These are phyloP conservation scores for Chiloscyllium plagiosum DNA, from an alignment of 2,113 vertebrate species.

Conservation along the genomic window DNA sequence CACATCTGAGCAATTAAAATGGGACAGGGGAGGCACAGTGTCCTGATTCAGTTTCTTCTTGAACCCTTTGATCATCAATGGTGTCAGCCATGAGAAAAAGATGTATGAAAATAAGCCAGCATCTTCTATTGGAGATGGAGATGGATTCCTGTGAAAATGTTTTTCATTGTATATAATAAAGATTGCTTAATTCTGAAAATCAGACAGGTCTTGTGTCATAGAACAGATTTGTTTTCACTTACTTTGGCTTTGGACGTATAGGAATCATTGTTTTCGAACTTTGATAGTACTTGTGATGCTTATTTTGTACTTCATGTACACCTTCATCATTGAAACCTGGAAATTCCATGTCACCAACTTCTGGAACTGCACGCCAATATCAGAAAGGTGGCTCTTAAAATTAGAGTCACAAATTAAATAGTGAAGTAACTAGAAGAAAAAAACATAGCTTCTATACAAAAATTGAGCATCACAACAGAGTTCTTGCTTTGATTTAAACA, in stretches of 20 bases:
- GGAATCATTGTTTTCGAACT: slow-evolving; percentile 59
- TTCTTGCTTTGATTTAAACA: neutral
- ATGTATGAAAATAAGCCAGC: slow-evolving; percentile 64
- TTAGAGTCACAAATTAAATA: neutral
- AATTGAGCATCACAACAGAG: neutral
- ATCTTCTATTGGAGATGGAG: slow-evolving; percentile 59
- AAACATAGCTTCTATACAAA: neutral
- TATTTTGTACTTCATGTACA: slow-evolving; percentile 39
- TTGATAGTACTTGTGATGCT: slow-evolving; percentile 53
- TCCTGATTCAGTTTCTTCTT: slow-evolving; percentile 51
- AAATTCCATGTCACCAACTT: neutral
- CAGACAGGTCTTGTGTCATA: neutral
- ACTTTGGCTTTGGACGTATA: slow-evolving; percentile 46
- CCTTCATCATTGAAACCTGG: slow-evolving; percentile 43
- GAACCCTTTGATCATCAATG: slow-evolving; percentile 59
- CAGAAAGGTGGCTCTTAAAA: neutral
- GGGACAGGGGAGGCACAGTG: slow-evolving; percentile 52
- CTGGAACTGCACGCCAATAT: neutral
- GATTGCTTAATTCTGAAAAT: neutral
- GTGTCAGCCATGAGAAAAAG: slow-evolving; percentile 61
- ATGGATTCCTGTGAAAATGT: slow-evolving; percentile 38
- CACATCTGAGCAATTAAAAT: slow-evolving; percentile 48
- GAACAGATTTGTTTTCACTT: slow-evolving; percentile 38
- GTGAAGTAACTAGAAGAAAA: neutral
- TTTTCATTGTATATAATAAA: neutral